Evolutionary conservation across 2,113 vertebrate species (phyloP).

Genomic region (Gymnorhina tibicen): DNA sequence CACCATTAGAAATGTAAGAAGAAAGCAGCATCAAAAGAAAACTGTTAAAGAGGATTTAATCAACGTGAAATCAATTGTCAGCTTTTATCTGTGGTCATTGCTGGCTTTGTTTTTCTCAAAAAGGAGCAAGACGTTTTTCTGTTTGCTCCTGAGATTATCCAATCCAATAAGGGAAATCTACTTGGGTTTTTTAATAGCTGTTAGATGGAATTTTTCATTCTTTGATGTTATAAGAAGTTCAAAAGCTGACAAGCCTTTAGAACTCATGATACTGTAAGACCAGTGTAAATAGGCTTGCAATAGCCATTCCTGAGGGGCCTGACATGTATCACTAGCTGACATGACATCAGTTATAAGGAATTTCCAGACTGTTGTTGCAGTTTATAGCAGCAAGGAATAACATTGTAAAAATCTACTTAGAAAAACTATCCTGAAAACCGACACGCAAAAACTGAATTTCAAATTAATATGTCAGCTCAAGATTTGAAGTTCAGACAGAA

Average conservation of each 20-base stretch:
- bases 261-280: neutral
- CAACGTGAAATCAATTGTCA: neutral
- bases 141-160: neutral
- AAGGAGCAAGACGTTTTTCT: neutral
- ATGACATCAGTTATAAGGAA: neutral
- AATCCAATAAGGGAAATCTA: neutral
- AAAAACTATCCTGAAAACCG: neutral
- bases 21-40: neutral
- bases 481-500: neutral
- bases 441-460: neutral
- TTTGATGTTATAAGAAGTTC: neutral
- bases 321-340: neutral
- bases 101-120: neutral
- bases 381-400: neutral
- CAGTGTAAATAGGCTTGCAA: neutral
- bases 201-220: neutral
- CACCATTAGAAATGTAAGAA: neutral
- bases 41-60: neutral
- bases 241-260: neutral
- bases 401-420: neutral
- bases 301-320: neutral
- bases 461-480: neutral
- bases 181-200: neutral
- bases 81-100: neutral
- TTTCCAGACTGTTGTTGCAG: neutral